Evolutionary conservation across 2,113 vertebrate genomes (phyloP).

Genomic region (Phasianus colchicus): DNA sequence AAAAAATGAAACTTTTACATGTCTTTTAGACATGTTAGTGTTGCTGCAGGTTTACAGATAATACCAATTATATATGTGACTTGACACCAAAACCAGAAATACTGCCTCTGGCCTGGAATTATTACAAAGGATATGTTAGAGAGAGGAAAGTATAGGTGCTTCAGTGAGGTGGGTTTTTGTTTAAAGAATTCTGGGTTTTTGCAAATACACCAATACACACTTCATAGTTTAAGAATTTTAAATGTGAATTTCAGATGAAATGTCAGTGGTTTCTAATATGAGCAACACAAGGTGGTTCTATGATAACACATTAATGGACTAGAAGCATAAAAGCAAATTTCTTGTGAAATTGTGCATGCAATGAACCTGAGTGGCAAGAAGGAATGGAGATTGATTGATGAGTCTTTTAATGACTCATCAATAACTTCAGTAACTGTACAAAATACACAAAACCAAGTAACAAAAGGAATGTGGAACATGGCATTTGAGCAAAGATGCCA

Average conservation of each 20-base stretch:
- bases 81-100: neutral
- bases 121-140: neutral
- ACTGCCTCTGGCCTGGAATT: neutral
- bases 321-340: slow-evolving; percentile 21
- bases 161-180: neutral
- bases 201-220: neutral
- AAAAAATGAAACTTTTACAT: neutral
- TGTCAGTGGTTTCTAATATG: slow-evolving; percentile 13
- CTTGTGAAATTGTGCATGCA: neutral
- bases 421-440: neutral
- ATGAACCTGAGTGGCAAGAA: too few species aligned
- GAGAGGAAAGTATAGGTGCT: neutral
- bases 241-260: neutral
- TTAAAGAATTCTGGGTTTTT: neutral
- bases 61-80: neutral
- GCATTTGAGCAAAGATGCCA: rapidly evolving
- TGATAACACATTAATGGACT: neutral
- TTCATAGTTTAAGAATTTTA: neutral
- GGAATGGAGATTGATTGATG: too few species aligned
- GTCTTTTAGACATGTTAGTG: neutral
- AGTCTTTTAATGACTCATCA: neutral
- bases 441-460: neutral
- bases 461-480: rapidly evolving
- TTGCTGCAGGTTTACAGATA: neutral
- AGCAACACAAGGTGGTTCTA: neutral